These are phyloP conservation scores for Poeciliopsis presidionis DNA, from an alignment of 2,797 vertebrate species.

Conservation along the genomic window DNA sequence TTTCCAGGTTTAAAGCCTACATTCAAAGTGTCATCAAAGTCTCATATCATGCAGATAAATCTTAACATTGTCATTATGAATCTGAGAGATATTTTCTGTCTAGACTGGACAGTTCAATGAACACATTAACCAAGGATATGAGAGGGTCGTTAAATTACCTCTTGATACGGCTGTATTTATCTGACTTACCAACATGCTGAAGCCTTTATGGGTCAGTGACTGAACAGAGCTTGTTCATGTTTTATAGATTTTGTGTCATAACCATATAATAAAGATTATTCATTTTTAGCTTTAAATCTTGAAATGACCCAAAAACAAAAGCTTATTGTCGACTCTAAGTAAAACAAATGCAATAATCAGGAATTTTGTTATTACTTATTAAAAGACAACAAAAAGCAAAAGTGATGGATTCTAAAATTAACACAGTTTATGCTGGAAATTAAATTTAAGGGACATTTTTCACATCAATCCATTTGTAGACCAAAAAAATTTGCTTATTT, in stretches of 20 bases:
- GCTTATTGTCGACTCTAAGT: background rate
- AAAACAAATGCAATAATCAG: background rate
- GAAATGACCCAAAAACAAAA: background rate
- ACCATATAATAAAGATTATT: background rate
- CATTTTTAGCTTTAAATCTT: background rate
- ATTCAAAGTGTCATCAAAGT: constrained; percentile 60
- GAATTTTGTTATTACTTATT: background rate
- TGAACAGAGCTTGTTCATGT: constrained; percentile 14
- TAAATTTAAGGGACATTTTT: background rate
- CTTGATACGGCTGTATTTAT: constrained; percentile 43
- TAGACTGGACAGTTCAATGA: constrained; percentile 62
- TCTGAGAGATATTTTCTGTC: constrained; percentile 56
- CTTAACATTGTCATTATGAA: constrained; percentile 52
- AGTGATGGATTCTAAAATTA: background rate
- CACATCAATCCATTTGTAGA: background rate
- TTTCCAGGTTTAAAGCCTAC: constrained; percentile 51
- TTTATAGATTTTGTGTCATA: background rate
- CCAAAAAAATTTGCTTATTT: background rate
- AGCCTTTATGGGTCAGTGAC: constrained; percentile 22
- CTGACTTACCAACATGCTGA: constrained; percentile 30
- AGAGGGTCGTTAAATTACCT: constrained; percentile 61
- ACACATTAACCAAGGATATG: constrained; percentile 67
- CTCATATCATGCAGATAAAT: constrained; percentile 62
- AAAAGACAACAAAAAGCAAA: background rate
- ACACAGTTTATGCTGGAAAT: background rate